phyloP scores from a whole-genome alignment of 2,797 vertebrate species.

The Champsocephalus gunnari region DNA sequence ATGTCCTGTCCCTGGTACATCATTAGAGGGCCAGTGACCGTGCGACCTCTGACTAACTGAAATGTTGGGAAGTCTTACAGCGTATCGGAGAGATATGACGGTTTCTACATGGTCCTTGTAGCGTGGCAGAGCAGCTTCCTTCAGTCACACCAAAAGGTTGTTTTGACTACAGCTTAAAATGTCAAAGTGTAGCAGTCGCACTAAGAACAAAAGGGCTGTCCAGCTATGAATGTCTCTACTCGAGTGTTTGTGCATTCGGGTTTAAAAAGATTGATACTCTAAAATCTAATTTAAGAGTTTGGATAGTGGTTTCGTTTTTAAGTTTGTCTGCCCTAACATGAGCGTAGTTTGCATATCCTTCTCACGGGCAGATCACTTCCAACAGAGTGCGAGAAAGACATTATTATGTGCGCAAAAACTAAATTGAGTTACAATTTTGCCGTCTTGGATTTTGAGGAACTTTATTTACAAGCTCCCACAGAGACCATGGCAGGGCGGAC shows the following conservation, averaged over 20 bases:
- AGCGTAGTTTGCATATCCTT: too few species aligned
- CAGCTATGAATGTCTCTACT: neutral
- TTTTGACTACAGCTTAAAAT: slow-evolving; percentile 5
- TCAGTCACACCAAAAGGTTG: too few species aligned
- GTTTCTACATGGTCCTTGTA: slow-evolving; percentile 9
- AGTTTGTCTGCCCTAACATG: neutral
- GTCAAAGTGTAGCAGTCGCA: neutral
- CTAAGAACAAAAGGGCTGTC: neutral
- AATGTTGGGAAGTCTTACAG: slow-evolving; percentile 50
- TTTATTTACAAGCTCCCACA: too few species aligned
- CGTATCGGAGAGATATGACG: slow-evolving; percentile 22
- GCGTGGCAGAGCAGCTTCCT: slow-evolving; percentile 4
- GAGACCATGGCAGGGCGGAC: too few species aligned
- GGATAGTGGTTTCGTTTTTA: neutral
- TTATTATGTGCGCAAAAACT: too few species aligned
- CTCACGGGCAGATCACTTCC: too few species aligned
- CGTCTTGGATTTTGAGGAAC: too few species aligned
- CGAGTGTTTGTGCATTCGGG: neutral
- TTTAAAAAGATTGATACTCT: too few species aligned
- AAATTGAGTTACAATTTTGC: too few species aligned
- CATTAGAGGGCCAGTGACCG: slow-evolving; percentile 74
- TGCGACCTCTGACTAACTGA: slow-evolving; percentile 53
- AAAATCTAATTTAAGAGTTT: neutral
- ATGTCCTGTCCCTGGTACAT: slow-evolving; percentile 77
- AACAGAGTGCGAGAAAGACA: too few species aligned